Percentiles rank a stretch among this genome's conserved stretches.
phyloP scores from a whole-genome alignment of 2,113 vertebrate species.

The Caretta caretta region DNA sequence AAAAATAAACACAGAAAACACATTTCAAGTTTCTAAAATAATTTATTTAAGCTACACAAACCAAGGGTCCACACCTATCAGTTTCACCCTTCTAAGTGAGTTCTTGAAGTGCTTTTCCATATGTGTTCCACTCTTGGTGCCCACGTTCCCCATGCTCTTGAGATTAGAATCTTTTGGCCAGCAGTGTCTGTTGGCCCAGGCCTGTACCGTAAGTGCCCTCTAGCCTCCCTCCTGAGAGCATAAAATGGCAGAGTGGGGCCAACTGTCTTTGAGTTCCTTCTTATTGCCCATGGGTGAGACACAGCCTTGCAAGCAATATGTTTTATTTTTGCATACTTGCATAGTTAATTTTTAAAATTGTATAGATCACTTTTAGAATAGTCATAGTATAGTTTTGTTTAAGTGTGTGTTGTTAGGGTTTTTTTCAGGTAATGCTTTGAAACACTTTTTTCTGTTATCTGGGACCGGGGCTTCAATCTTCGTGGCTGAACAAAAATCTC shows the following conservation, averaged over 20 bases:
- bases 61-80: background rate
- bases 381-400: background rate
- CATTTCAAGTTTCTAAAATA: no score
- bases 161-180: background rate
- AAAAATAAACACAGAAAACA: no score
- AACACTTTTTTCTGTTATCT: background rate
- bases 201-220: background rate
- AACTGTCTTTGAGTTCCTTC: background rate
- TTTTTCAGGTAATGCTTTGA: background rate
- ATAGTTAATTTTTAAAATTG: background rate
- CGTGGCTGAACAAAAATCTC: rapidly evolving
- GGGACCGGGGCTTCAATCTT: background rate
- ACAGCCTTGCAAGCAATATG: background rate
- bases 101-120: background rate
- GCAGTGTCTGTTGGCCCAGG: background rate
- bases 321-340: background rate
- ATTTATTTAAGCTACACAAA: no score
- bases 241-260: background rate
- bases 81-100: background rate
- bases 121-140: background rate
- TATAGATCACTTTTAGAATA: background rate
- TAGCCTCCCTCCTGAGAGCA: background rate
- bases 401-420: no score
- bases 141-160: background rate
- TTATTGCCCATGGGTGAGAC: background rate